Evolutionary conservation across 2,113 vertebrate genomes (phyloP).

Genomic region (Eulemur macaco): DNA sequence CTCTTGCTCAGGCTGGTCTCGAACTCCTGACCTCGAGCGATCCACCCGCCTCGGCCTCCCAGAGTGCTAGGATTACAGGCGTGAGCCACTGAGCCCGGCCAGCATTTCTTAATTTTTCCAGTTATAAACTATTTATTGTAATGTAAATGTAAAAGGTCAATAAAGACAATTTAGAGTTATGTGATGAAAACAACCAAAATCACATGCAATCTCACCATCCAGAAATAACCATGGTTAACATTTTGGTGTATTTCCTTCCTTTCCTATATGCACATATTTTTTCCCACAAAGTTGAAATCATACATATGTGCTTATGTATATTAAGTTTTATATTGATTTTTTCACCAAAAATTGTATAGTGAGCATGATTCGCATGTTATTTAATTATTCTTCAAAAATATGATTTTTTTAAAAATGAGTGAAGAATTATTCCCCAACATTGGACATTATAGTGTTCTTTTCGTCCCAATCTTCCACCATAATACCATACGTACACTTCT

Average conservation of each 20-base stretch:
- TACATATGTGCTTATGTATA: not conserved
- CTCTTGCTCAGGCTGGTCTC: too few relatives aligned
- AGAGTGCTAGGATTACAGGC: too few relatives aligned
- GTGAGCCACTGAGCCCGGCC: too few relatives aligned
- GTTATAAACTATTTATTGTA: not conserved
- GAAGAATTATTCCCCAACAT: not conserved
- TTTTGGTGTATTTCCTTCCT: slow-evolving; percentile 3
- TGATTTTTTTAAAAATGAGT: not conserved
- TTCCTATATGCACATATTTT: not conserved
- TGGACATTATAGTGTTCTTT: not conserved
- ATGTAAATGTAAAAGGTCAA: not conserved
- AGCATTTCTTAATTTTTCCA: not conserved
- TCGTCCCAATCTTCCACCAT: not conserved
- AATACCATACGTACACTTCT: not conserved
- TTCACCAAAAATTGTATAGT: not conserved
- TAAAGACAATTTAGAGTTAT: not conserved
- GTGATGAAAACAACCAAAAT: not conserved
- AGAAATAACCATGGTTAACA: not conserved
- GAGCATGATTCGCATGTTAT: not conserved
- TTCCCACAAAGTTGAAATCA: not conserved
- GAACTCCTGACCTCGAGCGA: too few relatives aligned
- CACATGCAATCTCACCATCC: not conserved
- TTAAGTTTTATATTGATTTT: not conserved
- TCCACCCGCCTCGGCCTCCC: too few relatives aligned
- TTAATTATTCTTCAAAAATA: slow-evolving; percentile 7